A percentile compares a stretch with the other conserved stretches of the same genome.
These are phyloP conservation scores for Thysanoteuthis rhombus DNA, from an alignment of 2,888 invertebrate species.

Conservation along the genomic window DNA sequence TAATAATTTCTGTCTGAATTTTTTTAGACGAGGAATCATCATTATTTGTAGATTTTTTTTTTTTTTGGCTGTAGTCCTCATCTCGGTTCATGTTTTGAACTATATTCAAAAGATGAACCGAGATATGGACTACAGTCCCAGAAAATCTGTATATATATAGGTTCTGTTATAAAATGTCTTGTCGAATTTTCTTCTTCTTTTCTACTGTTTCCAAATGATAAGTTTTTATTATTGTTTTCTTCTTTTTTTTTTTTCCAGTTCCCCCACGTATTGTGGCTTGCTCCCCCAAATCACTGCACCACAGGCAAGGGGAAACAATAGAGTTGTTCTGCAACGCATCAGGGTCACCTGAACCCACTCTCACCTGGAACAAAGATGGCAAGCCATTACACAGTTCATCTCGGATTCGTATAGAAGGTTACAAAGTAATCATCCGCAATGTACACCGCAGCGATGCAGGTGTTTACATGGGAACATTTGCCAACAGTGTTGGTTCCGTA, in stretches of 20 bases:
- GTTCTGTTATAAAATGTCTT: too few relatives aligned
- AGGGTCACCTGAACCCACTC: constrained; percentile 92
- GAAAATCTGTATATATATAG: too few relatives aligned
- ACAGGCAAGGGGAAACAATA: constrained; percentile 82
- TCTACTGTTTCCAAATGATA: not conserved
- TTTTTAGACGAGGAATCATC: too few relatives aligned
- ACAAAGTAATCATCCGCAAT: constrained; percentile 85
- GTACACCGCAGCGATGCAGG: constrained; percentile 94
- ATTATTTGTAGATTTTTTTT: too few relatives aligned
- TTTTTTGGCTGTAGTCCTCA: too few relatives aligned
- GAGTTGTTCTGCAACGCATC: constrained; percentile 96
- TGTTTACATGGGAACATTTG: constrained; percentile 94
- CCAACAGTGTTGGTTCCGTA: constrained; percentile 94
- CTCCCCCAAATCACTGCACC: constrained; percentile 49
- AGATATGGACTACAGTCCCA: too few relatives aligned
- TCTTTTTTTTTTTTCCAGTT: constrained; percentile 45
- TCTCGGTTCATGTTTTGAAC: too few relatives aligned
- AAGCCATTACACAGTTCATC: constrained; percentile 43
- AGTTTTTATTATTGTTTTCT: not conserved
- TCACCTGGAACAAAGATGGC: constrained; percentile 87
- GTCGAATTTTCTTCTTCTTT: not conserved
- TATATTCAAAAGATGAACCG: too few relatives aligned
- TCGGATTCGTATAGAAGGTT: constrained; percentile 47
- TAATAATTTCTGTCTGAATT: too few relatives aligned
- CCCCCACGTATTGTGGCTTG: constrained; percentile 54